Evolutionary conservation across 2,888 invertebrate genomes (phyloP), one percentile per base, ranked within the genome.

Genomic region (Gandaritis pyraliata): DNA sequence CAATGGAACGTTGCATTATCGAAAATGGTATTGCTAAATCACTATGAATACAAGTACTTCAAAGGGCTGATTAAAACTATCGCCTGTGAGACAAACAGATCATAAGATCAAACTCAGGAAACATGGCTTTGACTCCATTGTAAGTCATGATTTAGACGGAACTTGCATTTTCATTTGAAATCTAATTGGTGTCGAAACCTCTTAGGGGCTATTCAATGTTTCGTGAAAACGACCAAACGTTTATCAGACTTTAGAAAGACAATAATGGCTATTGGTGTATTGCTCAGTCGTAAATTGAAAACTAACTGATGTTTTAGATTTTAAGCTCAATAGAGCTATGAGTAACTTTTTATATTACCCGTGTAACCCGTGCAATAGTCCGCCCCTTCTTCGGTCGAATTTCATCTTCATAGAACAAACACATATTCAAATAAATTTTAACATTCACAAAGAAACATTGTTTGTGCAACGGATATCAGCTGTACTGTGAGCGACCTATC

Each of bases 1-100:
- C 81, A 77, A 85, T 86, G 81, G 83, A 71, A 69, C 72, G 70
- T 81, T 78, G 75, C 78, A 76, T 77, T 81, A 78, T 76, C 76
- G 75, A 80, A 76, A 72, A 75, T 71, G 58, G 59, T 64, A 71
- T 74, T 75, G 76, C 78, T 64, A 76, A 73, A 75, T 68, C 64
- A 39, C 55, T 60, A 65, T 59, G 52, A 70, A 70, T 69, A 53
- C 61, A 60, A 61, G 63, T 62, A 29, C 16, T 23, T 56, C 53
- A 54, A 63, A 63, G 52, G 55, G 50, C 51, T 47, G 18, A 51
- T 59, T 50, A 23, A 46, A 47, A 48, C 36, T 45, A 41, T 30
- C 60, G 47, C 39, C 41, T 38, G 15, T 8, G 45, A 43, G 43
- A 43, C 43, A 43, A 16, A 16, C 11, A 43, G 15, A 59, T 38